Base-by-base conservation (phyloP, 64 coral and sea anemone genomes). In the Porites lutea region DNA sequence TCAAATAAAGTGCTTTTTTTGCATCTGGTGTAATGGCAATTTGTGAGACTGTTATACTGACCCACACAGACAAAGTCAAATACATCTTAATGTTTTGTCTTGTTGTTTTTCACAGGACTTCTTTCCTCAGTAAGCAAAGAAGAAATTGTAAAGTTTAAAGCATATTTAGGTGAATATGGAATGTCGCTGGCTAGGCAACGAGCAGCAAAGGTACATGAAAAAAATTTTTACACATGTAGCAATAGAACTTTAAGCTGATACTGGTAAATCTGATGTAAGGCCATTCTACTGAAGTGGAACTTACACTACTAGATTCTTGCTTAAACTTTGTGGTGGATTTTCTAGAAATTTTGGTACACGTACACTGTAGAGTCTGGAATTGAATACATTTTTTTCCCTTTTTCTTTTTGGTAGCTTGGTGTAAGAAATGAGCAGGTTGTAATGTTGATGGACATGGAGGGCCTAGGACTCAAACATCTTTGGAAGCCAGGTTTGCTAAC, bases 371-470 rank as follows among this genome's bases (percentile, higher is more conserved):
- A 46, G 5, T 5, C 7, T 18, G 52, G 4, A 8, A 22, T 19
- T 19, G n/a, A 86, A 48, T 43, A 22, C 14, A 18, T 46, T 57
- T 72, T 79, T 79, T 79, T 5, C 45, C 52, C 11, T 78, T 70
- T 57, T 3, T 45, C 15, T n/a, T 3, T 18, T 37, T 50, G 1
- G 37, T 48, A 96, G 95, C 77, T 78, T 93, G 95, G 90, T 77
- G 91, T 27, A 47, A 78, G 72, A 46, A 82, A 90, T 15, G 92
- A 93, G 12, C 95, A 96, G 70, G 48, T 96, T 77, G 92, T 96
- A 44, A 90, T 96, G 5, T 6, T 96, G 50, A 96, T 96, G 95
- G 95, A 96, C 74, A 75, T 96, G 88, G 95, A 96, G 10, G 95
- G 95, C 49, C 92, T 96, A 3, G 95, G 95, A 58, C 52, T 96